These are phyloP conservation scores for Ormia ochracea DNA, from an alignment of 2,888 invertebrate species.

Conservation along the genomic window DNA sequence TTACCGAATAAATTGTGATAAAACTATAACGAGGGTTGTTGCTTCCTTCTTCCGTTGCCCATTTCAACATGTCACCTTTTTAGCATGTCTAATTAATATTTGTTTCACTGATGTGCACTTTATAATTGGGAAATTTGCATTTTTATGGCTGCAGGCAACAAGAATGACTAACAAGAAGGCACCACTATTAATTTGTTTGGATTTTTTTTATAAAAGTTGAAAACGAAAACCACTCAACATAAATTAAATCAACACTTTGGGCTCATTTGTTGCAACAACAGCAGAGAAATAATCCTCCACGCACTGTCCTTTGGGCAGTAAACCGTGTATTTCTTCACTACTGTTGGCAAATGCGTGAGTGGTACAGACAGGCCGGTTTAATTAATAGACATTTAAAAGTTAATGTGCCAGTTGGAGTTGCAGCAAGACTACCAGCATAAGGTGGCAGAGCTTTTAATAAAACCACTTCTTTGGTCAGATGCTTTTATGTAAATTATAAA, in stretches of 20 bases:
- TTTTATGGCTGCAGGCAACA: conserved; percentile 3
- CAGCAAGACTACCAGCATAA: neutral
- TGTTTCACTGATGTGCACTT: neutral
- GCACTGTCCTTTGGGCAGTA: neutral
- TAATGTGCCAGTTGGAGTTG: neutral
- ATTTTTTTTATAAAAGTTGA: neutral
- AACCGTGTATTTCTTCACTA: neutral
- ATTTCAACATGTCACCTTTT: neutral
- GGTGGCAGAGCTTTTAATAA: neutral
- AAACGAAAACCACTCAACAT: conserved; percentile 28
- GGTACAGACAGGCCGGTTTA: conserved; percentile 49
- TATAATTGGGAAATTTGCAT: conserved; percentile 18
- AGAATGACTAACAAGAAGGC: conserved; percentile 37
- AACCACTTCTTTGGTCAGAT: neutral
- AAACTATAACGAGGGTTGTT: conserved; percentile 34
- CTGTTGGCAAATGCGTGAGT: conserved; percentile 39
- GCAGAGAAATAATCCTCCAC: neutral
- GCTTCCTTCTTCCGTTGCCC: neutral
- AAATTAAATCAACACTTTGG: conserved; percentile 49
- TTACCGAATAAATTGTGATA: conserved; percentile 55
- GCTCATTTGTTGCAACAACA: neutral
- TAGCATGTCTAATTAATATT: conserved; percentile 27
- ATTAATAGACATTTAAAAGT: conserved; percentile 58
- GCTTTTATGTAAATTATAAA: conserved; percentile 29
- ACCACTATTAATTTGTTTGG: neutral